These are phyloP conservation scores for Nibea albiflora DNA, from an alignment of 2,113 vertebrate species.

Conservation along the genomic window DNA sequence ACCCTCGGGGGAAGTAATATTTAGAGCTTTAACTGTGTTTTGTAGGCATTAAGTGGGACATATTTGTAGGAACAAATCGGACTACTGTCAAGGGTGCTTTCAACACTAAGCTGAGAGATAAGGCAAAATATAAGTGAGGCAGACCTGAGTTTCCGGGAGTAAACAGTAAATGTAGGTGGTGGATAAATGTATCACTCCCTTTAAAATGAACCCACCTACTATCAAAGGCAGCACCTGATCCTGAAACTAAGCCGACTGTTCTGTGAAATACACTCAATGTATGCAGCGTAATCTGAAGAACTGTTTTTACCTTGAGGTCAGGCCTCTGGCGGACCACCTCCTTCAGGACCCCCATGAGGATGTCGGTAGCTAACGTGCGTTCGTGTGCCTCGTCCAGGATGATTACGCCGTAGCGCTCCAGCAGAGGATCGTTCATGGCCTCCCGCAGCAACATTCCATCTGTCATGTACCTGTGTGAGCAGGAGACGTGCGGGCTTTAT, in stretches of 20 bases:
- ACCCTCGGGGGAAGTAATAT: slow-evolving; percentile 20
- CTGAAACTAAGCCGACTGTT: background rate
- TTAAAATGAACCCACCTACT: slow-evolving; percentile 6
- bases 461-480: slow-evolving; percentile 91
- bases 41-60: slow-evolving; percentile 22
- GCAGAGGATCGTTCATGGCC: slow-evolving; percentile 97
- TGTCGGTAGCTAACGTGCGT: slow-evolving; percentile 96
- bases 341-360: slow-evolving; percentile 97
- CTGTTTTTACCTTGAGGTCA: slow-evolving; percentile 91
- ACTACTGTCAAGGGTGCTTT: slow-evolving; percentile 6
- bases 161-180: background rate
- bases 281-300: background rate
- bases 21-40: slow-evolving; percentile 27
- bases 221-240: background rate
- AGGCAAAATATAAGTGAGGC: slow-evolving; percentile 5
- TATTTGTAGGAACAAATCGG: slow-evolving; percentile 21
- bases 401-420: slow-evolving; percentile 96
- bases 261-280: background rate
- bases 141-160: background rate
- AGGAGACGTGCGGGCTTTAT: slow-evolving; percentile 2
- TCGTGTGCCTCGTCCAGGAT: slow-evolving; percentile 98
- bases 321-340: slow-evolving; percentile 94
- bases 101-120: background rate
- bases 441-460: slow-evolving; percentile 98
- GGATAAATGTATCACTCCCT: background rate